Conservation (phyloP, 1,140 invertebrate genomes). For the Wasmannia auropunctata region DNA sequence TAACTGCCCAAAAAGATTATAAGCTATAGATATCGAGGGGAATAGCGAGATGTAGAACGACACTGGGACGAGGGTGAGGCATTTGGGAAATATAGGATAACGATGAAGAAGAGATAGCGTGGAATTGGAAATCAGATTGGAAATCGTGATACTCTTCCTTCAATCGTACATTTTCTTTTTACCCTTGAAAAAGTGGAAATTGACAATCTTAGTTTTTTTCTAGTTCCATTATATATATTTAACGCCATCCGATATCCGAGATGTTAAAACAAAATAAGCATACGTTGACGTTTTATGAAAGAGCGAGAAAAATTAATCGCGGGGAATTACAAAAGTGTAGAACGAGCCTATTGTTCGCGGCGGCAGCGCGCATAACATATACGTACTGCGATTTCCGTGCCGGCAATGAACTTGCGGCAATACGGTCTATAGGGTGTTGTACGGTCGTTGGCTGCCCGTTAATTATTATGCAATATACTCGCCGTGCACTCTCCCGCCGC, state of each 20-base stretch:
- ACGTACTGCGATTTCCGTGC: constrained; percentile 71
- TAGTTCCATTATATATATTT: neutral
- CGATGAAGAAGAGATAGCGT: neutral
- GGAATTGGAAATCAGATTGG: neutral
- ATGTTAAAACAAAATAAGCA: neutral
- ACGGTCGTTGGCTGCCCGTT: constrained; percentile 73
- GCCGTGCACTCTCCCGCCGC: constrained; percentile 68
- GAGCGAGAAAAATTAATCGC: neutral
- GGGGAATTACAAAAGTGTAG: neutral
- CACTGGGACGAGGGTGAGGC: constrained; percentile 3
- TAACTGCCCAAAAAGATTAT: constrained; percentile 31
- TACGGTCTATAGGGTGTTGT: constrained; percentile 63
- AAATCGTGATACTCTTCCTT: neutral
- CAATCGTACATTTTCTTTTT: neutral
- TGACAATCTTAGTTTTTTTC: no score
- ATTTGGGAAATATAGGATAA: constrained; percentile 1
- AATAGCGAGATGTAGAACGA: neutral
- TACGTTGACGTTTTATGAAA: neutral
- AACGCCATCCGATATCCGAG: no score
- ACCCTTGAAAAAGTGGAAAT: neutral
- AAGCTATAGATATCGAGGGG: constrained; percentile 34
- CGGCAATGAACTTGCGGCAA: constrained; percentile 81
- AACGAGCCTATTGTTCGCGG: constrained; percentile 49
- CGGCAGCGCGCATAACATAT: constrained; percentile 65
- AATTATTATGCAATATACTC: constrained; percentile 81